Base-by-base conservation (phyloP, 2,797 vertebrate genomes). In the Momotus momota region DNA sequence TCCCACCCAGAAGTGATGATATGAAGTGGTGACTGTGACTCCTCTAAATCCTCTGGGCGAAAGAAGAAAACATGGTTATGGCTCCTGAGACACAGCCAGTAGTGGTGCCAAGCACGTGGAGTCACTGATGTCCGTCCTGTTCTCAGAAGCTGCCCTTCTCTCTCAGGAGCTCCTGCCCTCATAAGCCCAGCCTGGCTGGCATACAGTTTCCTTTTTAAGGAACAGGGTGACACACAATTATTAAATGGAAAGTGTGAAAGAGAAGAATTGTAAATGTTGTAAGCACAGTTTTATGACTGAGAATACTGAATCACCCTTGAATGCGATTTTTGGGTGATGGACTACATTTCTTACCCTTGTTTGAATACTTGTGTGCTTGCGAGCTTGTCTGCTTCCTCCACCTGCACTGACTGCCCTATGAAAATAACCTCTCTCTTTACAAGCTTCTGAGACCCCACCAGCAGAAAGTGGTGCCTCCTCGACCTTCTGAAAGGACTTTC, bases 81-180 rank as follows among this genome's bases (percentile, higher is more conserved):
- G 4, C 21, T 61, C 23, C 23, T 2, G 6, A 69, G 22, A 58
- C 6, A 9, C 0, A 3, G 55, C 29, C 29, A 35, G 19, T 1
- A 45, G 49, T 0, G 2, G 16, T 13, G 66, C 45, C 70, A 46
- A 62, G n/a, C 2, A 1, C 31, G 46, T 2, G 40, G 49, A 55
- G 33, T 2, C 52, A 51, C 48, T 0, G 0, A 15, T 1, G 1
- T 4, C 23, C 45, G 18, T 11, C 25, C 58, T 11, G 27, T 14
- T 10, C n/a, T 51, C 0, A 0, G 45, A 29, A 52, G 41, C 58
- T 61, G 45, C 64, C 19, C 25, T 72, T 13, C 49, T 29, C 55
- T 45, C 43, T 15, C 7, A 4, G 35, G 16, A 48, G 15, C 45
- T 62, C 69, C 83, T n/a, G 46, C n/a, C 52, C 43, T 18, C 20